Evolutionary conservation across 2,797 vertebrate species (phyloP), one percentile per base, ranked within the genome.

Genomic region (Loris lydekkerianus): DNA sequence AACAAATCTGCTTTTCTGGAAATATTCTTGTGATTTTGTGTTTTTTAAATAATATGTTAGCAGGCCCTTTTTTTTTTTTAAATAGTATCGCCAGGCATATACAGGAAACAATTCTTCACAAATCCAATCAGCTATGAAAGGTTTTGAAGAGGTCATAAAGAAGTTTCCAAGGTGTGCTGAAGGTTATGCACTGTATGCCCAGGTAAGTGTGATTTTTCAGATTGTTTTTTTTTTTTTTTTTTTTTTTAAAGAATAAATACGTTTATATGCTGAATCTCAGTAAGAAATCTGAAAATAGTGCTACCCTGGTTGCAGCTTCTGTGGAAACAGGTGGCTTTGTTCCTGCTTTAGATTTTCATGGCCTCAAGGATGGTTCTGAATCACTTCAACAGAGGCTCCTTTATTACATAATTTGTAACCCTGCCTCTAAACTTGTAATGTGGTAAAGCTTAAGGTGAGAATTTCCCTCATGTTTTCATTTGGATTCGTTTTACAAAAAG

Each of bases 31-130:
- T 94, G 69, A 86, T 65, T 20, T 93, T 91, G 10, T 93, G 29
- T 93, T 84, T 96, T 29, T 91, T 86, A 56, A 15, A 40, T 96
- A 61, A 73, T 63, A 63, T 3, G 49, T 67, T 93, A 76, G 70
- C 25, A 43, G 53, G 4, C 20, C 10, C 91, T n/a, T 77, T 86
- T 23, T 93, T 72, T 65, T 53, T 53, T 86, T 97, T 72, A 69
- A 98, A 83, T 96, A 99, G 99, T 99, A 99, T 98, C 99, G 99
- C 95, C 99, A 99, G 82, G 99, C 99, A 1, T 99, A 99, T 97
- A 99, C 99, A n/a, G 99, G 99, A 98, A 99, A 99, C 97, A 99
- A 99, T 98, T 98, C 99, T 58, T 98, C 99, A 96, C 99, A 99
- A 97, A 99, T 99, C 60, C 99, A 99, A 98, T 99, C 98, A 20